Base-by-base conservation (phyloP, 1,140 invertebrate genomes). In the Drosophila lowei region DNA sequence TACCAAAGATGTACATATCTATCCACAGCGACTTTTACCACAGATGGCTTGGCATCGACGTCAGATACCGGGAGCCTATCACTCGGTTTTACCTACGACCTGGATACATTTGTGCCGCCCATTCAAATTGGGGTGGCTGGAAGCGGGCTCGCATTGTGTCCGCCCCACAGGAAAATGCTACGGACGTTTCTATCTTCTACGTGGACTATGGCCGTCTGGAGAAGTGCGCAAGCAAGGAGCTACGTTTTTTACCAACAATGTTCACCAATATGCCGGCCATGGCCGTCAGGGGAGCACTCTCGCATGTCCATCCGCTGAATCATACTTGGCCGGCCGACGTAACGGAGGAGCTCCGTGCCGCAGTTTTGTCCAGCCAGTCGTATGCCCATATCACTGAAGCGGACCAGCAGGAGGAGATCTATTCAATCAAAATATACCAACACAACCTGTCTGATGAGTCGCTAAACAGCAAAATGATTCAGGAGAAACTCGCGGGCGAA, bases 271-370 rank as follows among this genome's bases (percentile, higher is more conserved):
- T 2, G 0, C 68, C 74, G n/a, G 38, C 49, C 1, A 13, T 83
- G 4, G 63, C 48, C 0, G 11, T 42, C 0, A 74, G 79, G 0
- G 79, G 79, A 0, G 58, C 79, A 0, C 15, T 83, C 0, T 62
- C 79, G 0, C 57, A 70, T 21, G 28, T 81, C 0, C 59, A 62
- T 74, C 79, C 79, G 0, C 2, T 78, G 23, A 70, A 23, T 1
- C 3, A 50, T 0, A 74, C 77, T 30, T 81, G 79, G 74, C 9
- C 74, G 0, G 3, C 6, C 2, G 38, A 46, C 0, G 48, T 30
- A 1, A 65, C 44, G n/a, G 1, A 0, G 0, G 13, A 44, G 1
- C 77, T 81, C 13, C 23, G 25, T n/a, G 21, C 23, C 0, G 1
- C 49, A 1, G 41, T 65, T 2, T 0, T 5, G 0, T 1, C 1